A percentile compares a stretch with the other conserved stretches of the same genome.
Evolutionary conservation across 1,140 invertebrate species (phyloP).

Genomic region (Colletes latitarsis): DNA sequence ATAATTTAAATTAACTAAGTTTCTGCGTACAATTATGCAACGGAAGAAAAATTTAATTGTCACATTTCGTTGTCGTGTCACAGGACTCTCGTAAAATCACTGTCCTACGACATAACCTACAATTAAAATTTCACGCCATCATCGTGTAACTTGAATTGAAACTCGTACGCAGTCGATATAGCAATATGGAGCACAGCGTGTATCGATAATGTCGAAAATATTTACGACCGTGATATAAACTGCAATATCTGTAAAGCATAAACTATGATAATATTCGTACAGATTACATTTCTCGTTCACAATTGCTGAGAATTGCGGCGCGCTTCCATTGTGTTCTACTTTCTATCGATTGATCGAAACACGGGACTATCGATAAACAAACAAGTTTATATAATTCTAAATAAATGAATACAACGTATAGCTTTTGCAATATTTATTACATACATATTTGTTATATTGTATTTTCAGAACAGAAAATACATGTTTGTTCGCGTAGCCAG

Average conservation of each 20-base stretch:
- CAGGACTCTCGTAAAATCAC: not conserved
- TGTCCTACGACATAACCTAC: constrained; percentile 41
- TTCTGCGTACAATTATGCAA: not conserved
- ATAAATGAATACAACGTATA: too few species aligned
- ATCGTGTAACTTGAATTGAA: too few species aligned
- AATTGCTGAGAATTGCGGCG: constrained; percentile 7
- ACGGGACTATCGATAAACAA: not conserved
- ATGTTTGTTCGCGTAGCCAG: too few species aligned
- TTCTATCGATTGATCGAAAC: not conserved
- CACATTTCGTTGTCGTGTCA: not conserved
- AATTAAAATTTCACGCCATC: not conserved
- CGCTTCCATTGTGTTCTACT: not conserved
- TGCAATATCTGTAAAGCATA: not conserved
- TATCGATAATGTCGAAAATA: constrained; percentile 8
- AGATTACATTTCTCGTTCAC: not conserved
- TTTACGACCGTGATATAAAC: constrained; percentile 18
- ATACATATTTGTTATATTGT: too few species aligned
- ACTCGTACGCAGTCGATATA: constrained; percentile 22
- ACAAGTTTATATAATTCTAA: not conserved
- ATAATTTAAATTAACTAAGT: constrained; percentile 1
- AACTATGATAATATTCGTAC: constrained; percentile 4
- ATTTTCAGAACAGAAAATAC: too few species aligned
- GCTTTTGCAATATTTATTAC: too few species aligned
- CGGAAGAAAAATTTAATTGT: not conserved
- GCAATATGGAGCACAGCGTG: not conserved